Evolutionary conservation across 2,113 vertebrate species (phyloP).

Genomic region (Charadrius vociferus): DNA sequence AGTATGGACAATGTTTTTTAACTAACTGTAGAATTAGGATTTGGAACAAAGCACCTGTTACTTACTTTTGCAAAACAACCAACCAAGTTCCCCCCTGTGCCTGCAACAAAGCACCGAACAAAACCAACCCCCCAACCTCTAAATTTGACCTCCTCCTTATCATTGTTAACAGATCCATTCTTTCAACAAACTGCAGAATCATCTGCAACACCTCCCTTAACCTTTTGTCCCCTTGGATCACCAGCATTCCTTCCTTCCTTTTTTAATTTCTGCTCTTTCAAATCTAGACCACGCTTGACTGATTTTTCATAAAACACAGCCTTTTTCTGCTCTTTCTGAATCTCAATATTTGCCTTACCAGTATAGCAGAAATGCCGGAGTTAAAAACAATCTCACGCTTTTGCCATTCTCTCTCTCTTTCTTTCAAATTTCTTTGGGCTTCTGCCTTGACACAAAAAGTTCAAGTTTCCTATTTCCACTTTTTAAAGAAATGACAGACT

Average conservation of each 20-base stretch:
- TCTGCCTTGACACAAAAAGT: not conserved
- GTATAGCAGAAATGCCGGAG: not conserved
- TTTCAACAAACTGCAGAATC: not conserved
- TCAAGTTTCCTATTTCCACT: not conserved
- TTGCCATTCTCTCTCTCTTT: not conserved
- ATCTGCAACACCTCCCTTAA: not conserved
- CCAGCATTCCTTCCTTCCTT: not conserved
- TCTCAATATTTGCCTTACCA: not conserved
- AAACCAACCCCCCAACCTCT: not conserved
- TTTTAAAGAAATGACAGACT: not conserved
- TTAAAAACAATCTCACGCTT: not conserved
- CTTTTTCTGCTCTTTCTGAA: not conserved
- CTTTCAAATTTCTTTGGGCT: not conserved
- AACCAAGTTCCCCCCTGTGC: not conserved
- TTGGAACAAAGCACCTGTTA: not conserved
- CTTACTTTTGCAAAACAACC: not conserved
- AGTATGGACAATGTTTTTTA: not conserved
- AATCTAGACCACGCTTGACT: not conserved
- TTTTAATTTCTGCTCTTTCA: slow-evolving; percentile 18
- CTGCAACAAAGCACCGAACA: not conserved
- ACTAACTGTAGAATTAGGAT: not conserved
- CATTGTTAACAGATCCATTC: not conserved
- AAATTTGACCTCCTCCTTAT: not conserved
- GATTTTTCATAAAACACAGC: slow-evolving; percentile 31
- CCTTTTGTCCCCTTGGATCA: not conserved